A percentile compares a stretch with the other conserved stretches of the same genome.
phyloP scores from a whole-genome alignment of 2,797 vertebrate species.

The Meda fulgida region DNA sequence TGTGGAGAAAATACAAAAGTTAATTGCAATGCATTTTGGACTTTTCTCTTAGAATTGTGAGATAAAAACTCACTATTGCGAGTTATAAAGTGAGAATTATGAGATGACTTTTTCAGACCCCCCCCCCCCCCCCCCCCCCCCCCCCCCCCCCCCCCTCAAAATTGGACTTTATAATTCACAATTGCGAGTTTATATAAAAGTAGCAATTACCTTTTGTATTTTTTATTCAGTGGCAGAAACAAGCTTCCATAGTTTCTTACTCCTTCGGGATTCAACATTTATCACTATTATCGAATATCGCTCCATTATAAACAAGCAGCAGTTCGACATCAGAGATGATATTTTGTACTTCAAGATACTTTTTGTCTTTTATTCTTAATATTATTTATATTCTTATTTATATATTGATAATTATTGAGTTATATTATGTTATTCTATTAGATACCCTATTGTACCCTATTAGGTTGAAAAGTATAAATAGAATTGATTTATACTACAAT shows the following conservation, averaged over 20 bases:
- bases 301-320: neutral
- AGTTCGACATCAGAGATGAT: neutral
- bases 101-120: too few species aligned
- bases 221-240: neutral
- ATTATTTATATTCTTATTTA: too few species aligned
- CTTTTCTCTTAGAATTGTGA: too few species aligned
- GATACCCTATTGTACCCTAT: too few species aligned
- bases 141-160: too few species aligned
- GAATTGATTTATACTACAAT: neutral
- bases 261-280: neutral
- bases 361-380: neutral
- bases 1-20: too few species aligned
- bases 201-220: too few species aligned
- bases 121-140: fast-evolving
- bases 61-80: too few species aligned
- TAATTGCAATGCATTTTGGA: too few species aligned
- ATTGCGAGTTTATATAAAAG: too few species aligned
- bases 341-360: neutral
- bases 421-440: neutral
- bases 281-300: neutral
- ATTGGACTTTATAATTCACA: too few species aligned
- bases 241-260: neutral
- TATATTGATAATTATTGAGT: neutral
- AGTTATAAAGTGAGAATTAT: too few species aligned
- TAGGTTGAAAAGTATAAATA: neutral